Evolutionary conservation across 2,113 vertebrate genomes (phyloP).

Genomic region (Ochotona princeps): DNA sequence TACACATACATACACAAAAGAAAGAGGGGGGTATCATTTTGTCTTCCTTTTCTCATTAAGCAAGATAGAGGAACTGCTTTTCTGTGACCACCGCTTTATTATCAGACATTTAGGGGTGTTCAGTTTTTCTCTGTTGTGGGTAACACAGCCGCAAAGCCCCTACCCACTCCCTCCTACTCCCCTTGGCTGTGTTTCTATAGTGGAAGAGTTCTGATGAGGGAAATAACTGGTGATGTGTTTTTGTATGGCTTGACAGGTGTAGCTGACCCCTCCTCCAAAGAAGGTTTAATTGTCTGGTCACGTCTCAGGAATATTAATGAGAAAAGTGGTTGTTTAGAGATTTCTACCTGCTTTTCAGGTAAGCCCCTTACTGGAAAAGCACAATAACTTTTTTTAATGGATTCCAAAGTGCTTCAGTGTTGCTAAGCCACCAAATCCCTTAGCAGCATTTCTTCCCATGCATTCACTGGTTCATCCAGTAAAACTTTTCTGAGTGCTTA

Average conservation of each 20-base stretch:
- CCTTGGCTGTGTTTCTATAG: background rate
- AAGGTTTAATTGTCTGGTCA: background rate
- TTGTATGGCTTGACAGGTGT: background rate
- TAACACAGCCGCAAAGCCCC: background rate
- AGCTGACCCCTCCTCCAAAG: background rate
- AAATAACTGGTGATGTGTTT: background rate
- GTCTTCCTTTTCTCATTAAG: conserved; percentile 33
- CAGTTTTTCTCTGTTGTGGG: background rate
- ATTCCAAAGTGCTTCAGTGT: background rate
- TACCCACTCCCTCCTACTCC: background rate
- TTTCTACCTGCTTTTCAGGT: background rate
- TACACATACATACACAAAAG: background rate
- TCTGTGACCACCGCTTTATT: background rate
- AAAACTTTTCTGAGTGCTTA: background rate
- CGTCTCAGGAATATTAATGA: background rate
- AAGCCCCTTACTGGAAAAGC: background rate
- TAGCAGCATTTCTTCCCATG: background rate
- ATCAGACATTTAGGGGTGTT: background rate
- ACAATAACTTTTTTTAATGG: background rate
- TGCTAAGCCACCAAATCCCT: background rate
- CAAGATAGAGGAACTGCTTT: background rate
- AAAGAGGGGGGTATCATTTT: background rate
- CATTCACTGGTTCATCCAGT: background rate
- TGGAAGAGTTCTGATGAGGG: background rate
- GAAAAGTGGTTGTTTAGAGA: background rate